Conservation (phyloP, 2,888 invertebrate genomes). For the Palloptera scutellata region DNA sequence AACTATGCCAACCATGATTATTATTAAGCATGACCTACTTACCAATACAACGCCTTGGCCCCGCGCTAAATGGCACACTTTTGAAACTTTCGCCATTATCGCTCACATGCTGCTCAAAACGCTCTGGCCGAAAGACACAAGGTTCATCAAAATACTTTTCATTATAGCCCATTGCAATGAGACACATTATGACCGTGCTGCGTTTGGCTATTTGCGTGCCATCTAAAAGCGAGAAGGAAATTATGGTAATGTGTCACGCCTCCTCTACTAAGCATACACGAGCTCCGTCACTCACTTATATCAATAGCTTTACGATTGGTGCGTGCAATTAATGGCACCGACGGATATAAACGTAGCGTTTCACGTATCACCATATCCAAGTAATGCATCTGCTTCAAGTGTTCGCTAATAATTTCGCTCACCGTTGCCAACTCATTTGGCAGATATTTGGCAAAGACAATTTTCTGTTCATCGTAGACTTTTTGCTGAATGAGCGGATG, state of each 20-base stretch:
- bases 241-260: not conserved
- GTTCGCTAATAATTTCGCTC: constrained; percentile 28
- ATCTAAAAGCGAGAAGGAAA: constrained; percentile 41
- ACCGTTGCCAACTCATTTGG: constrained; percentile 21
- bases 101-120: constrained; percentile 39
- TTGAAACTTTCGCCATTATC: constrained; percentile 61
- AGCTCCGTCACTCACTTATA: constrained; percentile 48
- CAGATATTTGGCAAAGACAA: constrained; percentile 58
- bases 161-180: constrained; percentile 56
- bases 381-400: constrained; percentile 49
- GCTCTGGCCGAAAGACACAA: constrained; percentile 63
- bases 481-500: constrained; percentile 66
- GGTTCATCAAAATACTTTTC: constrained; percentile 56
- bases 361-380: constrained; percentile 54
- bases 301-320: constrained; percentile 53
- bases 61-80: constrained; percentile 71
- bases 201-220: constrained; percentile 55
- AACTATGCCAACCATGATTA: too few relatives aligned
- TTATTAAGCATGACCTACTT: not conserved
- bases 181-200: constrained; percentile 54
- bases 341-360: constrained; percentile 51
- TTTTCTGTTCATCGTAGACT: constrained; percentile 64
- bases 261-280: not conserved
- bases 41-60: constrained; percentile 36
- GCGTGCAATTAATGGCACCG: constrained; percentile 56